Conservation (phyloP, 2,888 invertebrate genomes). For the Amblyjoppa proteus region DNA sequence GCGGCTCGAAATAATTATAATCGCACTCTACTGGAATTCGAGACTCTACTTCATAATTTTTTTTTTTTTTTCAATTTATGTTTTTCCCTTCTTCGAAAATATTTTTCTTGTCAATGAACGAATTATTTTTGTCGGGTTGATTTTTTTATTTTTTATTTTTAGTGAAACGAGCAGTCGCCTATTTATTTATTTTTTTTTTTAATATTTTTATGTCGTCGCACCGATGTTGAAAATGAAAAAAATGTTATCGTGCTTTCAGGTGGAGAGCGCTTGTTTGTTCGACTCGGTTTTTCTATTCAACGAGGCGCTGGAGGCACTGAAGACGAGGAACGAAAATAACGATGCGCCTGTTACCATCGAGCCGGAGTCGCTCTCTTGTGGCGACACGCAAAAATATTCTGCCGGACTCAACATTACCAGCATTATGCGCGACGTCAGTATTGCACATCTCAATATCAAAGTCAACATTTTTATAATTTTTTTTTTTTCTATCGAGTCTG, state of each 20-base stretch:
- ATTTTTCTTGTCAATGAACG: background rate
- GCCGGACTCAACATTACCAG: constrained; percentile 77
- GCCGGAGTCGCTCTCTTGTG: constrained; percentile 83
- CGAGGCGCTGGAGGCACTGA: constrained; percentile 90
- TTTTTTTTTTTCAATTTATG: background rate
- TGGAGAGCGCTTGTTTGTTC: constrained; percentile 92
- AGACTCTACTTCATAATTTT: background rate
- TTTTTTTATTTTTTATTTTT: background rate
- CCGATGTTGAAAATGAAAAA: background rate
- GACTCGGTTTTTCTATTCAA: constrained; percentile 94
- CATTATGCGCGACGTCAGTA: constrained; percentile 74
- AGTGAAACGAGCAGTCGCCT: background rate
- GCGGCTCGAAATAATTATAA: background rate
- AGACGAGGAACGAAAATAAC: constrained; percentile 79
- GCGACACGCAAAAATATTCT: constrained; percentile 80
- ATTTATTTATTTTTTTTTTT: background rate
- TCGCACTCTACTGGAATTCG: background rate
- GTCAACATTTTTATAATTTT: background rate
- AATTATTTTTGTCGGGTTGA: background rate
- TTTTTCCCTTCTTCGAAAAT: background rate
- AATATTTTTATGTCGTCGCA: background rate
- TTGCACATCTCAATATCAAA: background rate
- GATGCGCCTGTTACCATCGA: constrained; percentile 71
- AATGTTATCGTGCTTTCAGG: constrained; percentile 81
- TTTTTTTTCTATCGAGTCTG: background rate